These are phyloP conservation scores for Heliconius ethilla DNA, from an alignment of 2,888 invertebrate species.

Conservation along the genomic window DNA sequence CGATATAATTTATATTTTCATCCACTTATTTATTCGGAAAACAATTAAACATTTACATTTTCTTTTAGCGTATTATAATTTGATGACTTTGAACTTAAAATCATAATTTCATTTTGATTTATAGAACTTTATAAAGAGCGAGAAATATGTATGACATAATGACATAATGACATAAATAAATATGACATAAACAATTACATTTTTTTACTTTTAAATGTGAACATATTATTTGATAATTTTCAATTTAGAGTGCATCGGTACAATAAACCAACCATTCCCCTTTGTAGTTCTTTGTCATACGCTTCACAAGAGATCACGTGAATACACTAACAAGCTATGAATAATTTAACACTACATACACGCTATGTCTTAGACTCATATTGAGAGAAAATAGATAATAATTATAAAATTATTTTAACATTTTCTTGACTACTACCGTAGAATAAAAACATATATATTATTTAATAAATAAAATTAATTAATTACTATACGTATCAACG, in stretches of 20 bases:
- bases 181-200: too few relatives aligned
- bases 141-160: too few relatives aligned
- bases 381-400: conserved; percentile 37
- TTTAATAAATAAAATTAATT: conserved; percentile 20
- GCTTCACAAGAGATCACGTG: conserved; percentile 60
- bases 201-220: too few relatives aligned
- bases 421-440: not conserved
- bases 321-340: conserved; percentile 55
- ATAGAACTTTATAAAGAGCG: not conserved
- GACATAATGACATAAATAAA: too few relatives aligned
- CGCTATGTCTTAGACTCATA: conserved; percentile 35
- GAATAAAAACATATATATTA: not conserved
- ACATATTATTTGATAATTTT: too few relatives aligned
- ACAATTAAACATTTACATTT: conserved; percentile 26
- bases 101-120: not conserved
- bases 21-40: conserved; percentile 8
- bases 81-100: not conserved
- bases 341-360: conserved; percentile 52
- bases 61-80: not conserved
- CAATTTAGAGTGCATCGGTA: not conserved
- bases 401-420: conserved; percentile 18
- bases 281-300: conserved; percentile 52
- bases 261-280: conserved; percentile 4
- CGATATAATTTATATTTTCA: conserved; percentile 16
- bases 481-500: not conserved